Base-by-base conservation (phyloP, 2,888 invertebrate species). In the Griposia aprilina region DNA sequence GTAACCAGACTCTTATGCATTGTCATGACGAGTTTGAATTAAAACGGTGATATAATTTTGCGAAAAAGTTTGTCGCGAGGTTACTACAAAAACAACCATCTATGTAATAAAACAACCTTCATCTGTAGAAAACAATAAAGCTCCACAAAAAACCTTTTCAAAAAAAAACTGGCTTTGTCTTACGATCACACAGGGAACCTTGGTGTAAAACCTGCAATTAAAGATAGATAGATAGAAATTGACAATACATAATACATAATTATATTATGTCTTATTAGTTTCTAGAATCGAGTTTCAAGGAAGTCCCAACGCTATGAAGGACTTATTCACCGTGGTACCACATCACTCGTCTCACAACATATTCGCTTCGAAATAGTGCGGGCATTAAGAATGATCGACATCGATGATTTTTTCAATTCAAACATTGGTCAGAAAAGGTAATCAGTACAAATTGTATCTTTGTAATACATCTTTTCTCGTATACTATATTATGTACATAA, bases 401-500 rank as follows among this genome's bases (percentile, higher is more conserved):
- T 50, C 15, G 62, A 36, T 68, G 60, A 63, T 63, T 77, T 72
- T 26, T 17, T 0, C 23, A 66, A 13, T 73, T 77, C 67, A 70
- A 70, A 74, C 23, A 74, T 87, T 88, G 84, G 76, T 82, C 85
- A 74, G n/a, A 76, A 74, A 78, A 75, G 81, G 57, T 63, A 73
- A 63, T 72, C 50, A 75, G 60, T 78, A 69, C 60, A 80, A 81
- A 81, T 81, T 60, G 26, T 72, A 62, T 60, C n/a, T 52, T 69
- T 73, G 7, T 87, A 30, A 75, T 41, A 82, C 78, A 74, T 74
- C 41, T 63, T 76, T 67, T 60, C 48, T 88, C 88, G 83, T 88
- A 88, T 89, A 89, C 89, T 77, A 74, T 73, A 59, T 36, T 67
- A 85, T 87, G n/a, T 84, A 85, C 75, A 89, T 74, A n/a, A 67